Percentiles rank a stretch among this genome's conserved stretches.
These are phyloP conservation scores for Pollenia griseotomentosa DNA, from an alignment of 2,888 invertebrate species.

Conservation along the genomic window DNA sequence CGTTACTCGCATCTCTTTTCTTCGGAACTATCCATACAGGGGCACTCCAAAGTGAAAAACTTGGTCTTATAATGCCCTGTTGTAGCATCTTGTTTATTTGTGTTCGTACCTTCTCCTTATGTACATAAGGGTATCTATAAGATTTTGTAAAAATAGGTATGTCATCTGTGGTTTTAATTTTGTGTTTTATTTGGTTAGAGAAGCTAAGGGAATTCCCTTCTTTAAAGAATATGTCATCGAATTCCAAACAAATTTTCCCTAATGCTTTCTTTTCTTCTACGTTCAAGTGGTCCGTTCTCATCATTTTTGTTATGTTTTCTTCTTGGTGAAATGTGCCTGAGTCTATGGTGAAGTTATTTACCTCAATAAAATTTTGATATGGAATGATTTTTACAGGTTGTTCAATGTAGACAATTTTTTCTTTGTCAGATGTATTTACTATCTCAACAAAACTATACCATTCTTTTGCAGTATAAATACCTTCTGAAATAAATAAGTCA, in stretches of 20 bases:
- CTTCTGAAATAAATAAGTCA: constrained; percentile 58
- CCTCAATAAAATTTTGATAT: constrained; percentile 43
- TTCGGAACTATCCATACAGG: too few relatives aligned
- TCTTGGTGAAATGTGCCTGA: not conserved
- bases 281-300: constrained; percentile 26
- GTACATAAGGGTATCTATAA: too few relatives aligned
- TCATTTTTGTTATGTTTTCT: not conserved
- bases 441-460: constrained; percentile 60
- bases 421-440: constrained; percentile 36
- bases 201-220: not conserved
- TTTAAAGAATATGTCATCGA: constrained; percentile 13
- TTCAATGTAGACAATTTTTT: constrained; percentile 50
- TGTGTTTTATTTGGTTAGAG: not conserved
- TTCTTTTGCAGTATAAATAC: constrained; percentile 55
- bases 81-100: too few relatives aligned
- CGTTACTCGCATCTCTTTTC: too few relatives aligned
- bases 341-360: constrained; percentile 60
- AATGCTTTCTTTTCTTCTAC: not conserved
- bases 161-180: not conserved
- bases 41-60: too few relatives aligned
- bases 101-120: too few relatives aligned
- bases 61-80: too few relatives aligned
- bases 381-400: constrained; percentile 61
- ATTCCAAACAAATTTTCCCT: not conserved
- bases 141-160: too few relatives aligned